Base-by-base conservation (phyloP, 1,140 invertebrate species). In the Teleopsis dalmanni region DNA sequence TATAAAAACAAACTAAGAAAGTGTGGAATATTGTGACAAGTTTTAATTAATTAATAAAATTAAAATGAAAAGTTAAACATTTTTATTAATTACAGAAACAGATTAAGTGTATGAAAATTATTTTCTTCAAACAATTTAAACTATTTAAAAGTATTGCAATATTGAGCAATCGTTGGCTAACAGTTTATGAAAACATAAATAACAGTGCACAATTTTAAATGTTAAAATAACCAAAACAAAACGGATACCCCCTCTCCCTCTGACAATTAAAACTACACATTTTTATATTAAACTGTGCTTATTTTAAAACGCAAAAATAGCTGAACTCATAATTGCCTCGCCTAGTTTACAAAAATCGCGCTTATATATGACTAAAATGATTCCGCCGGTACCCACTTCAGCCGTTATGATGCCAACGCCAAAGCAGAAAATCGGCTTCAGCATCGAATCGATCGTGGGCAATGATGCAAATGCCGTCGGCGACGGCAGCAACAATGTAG, bases 391-490 rank as follows among this genome's bases (percentile, higher is more conserved):
- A 58, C 71, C 70, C 58, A 72, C 70, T 57, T 65, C 70, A 57
- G 65, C 65, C 64, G 65, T 65, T 57, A 83, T 76, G 75, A 91
- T 91, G 88, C 89, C 89, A 75, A 89, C 87, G 67, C 85, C 88
- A 55, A 92, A 91, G 78, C 89, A 90, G 49, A 95, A 93, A 75
- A 91, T 94, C 65, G 91, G 89, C 68, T 95, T 95, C 70, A 91
- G 88, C 63, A 95, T 95, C 69, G 92, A 95, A 72, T 92, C 90
- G 57, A 92, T 95, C 58, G 91, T 95, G 41, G 90, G 91, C 57
- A 77, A 77, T 49, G 72, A 65, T 51, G 57, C 54, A 31, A 50
- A 19, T 41, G 33, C 48, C 47, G 37, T 38, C 41, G 41, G 41
- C 23, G 34, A 35, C 19, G 34, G 21, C 18, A 33, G 10, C 31